Evolutionary conservation across 2,113 vertebrate species (phyloP).

Genomic region (Dermatemys mawii): DNA sequence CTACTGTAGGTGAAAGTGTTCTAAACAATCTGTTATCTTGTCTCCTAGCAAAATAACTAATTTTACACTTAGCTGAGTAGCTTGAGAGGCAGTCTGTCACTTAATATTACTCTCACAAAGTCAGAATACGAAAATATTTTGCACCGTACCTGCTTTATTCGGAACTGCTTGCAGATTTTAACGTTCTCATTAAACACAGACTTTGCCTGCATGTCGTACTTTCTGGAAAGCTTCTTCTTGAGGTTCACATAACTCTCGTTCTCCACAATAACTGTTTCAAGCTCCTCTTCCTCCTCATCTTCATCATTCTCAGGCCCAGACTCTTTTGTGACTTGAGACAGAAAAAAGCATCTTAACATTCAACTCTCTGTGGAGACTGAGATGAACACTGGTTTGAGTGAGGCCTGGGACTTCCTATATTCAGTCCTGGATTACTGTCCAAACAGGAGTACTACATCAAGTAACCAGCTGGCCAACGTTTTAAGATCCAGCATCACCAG

Average conservation of each 20-base stretch:
- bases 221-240: constrained; percentile 87
- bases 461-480: background rate
- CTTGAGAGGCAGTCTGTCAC: background rate
- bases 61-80: background rate
- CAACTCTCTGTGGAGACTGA: background rate
- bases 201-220: constrained; percentile 77
- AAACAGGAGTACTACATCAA: background rate
- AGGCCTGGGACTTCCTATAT: background rate
- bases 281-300: constrained; percentile 79
- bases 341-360: background rate
- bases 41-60: background rate
- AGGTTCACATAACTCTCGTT: constrained; percentile 91
- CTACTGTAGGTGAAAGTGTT: background rate
- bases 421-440: background rate
- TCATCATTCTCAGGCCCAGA: constrained; percentile 70
- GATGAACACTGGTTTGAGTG: background rate
- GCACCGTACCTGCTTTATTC: constrained; percentile 83
- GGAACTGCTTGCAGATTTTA: constrained; percentile 89
- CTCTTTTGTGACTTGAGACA: constrained; percentile 63
- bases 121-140: background rate
- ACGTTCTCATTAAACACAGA: constrained; percentile 83
- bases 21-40: background rate
- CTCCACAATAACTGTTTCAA: constrained; percentile 80
- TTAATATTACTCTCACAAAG: background rate
- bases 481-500: background rate